Percentiles rank a stretch among this genome's conserved stretches.
Evolutionary conservation across 2,888 invertebrate genomes (phyloP).

Genomic region (Caenorhabditis macrosperma): DNA sequence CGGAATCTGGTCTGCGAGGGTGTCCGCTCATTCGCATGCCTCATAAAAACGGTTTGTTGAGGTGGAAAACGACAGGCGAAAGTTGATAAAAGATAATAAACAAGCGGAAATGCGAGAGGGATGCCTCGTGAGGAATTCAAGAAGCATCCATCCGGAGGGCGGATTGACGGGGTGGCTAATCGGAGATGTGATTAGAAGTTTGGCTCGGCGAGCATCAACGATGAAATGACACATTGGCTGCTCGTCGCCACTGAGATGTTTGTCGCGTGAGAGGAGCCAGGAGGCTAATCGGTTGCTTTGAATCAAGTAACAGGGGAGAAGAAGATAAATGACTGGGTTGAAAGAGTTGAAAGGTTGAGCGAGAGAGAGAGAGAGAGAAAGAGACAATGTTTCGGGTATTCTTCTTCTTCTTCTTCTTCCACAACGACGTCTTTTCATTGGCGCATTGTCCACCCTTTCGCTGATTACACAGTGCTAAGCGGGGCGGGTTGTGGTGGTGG

Average conservation of each 20-base stretch:
- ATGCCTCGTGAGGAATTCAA: not conserved
- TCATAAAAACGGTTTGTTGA: constrained; percentile 25
- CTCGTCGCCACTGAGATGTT: no score
- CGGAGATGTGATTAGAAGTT: constrained; percentile 3
- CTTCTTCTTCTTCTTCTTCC: not conserved
- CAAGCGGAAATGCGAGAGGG: constrained; percentile 17
- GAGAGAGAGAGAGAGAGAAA: not conserved
- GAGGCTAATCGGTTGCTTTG: not conserved
- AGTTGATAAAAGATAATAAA: constrained; percentile 48
- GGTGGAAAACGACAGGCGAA: constrained; percentile 32
- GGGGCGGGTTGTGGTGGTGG: no score
- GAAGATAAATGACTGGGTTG: not conserved
- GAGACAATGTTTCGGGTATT: not conserved
- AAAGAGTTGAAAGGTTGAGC: not conserved
- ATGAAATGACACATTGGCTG: not conserved
- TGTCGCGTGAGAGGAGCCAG: not conserved
- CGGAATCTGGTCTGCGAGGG: constrained; percentile 8
- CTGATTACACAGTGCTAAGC: constrained; percentile 36
- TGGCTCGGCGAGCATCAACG: constrained; percentile 14
- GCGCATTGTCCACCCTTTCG: constrained; percentile 40
- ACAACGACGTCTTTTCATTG: not conserved
- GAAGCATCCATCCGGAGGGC: not conserved
- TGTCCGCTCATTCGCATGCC: constrained; percentile 3
- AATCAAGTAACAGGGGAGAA: not conserved
- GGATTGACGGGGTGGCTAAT: not conserved